phyloP scores from a whole-genome alignment of 2,113 vertebrate genomes.

The Gopherus evgoodei region DNA sequence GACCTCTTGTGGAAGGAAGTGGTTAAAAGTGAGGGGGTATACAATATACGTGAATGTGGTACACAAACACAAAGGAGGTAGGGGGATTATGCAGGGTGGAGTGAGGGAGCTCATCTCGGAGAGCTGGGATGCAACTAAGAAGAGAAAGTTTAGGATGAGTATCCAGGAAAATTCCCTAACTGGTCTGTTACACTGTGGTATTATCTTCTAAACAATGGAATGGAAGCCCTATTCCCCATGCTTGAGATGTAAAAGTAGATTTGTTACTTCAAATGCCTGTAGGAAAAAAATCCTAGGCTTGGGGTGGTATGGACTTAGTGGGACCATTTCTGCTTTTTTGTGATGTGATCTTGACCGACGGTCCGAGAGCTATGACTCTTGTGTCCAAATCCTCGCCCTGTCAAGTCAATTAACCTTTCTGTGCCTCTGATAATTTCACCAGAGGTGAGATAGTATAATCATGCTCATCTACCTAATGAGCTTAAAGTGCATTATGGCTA shows the following conservation, averaged over 20 bases:
- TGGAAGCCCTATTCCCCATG: too few relatives aligned
- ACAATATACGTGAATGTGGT: neutral
- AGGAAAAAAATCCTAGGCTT: neutral
- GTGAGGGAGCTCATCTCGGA: neutral
- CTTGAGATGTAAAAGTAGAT: accelerated
- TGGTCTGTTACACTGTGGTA: accelerated
- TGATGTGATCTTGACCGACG: neutral
- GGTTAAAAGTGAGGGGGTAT: neutral
- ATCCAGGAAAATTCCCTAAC: neutral
- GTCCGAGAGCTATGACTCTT: accelerated
- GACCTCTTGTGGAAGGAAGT: neutral
- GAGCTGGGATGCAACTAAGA: neutral
- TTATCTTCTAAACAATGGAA: accelerated
- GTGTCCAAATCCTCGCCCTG: accelerated
- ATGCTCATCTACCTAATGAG: neutral
- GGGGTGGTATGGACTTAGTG: neutral
- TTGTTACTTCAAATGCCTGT: neutral
- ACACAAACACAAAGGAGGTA: neutral
- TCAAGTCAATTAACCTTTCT: neutral
- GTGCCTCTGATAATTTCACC: neutral
- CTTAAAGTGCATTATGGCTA: neutral
- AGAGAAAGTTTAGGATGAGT: neutral
- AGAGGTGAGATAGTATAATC: accelerated
- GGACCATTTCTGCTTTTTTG: neutral
- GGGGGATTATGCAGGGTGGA: neutral